These are phyloP conservation scores for Zoanthus solanderi DNA, from an alignment of 92 coral and sea anemone species.

Conservation along the genomic window DNA sequence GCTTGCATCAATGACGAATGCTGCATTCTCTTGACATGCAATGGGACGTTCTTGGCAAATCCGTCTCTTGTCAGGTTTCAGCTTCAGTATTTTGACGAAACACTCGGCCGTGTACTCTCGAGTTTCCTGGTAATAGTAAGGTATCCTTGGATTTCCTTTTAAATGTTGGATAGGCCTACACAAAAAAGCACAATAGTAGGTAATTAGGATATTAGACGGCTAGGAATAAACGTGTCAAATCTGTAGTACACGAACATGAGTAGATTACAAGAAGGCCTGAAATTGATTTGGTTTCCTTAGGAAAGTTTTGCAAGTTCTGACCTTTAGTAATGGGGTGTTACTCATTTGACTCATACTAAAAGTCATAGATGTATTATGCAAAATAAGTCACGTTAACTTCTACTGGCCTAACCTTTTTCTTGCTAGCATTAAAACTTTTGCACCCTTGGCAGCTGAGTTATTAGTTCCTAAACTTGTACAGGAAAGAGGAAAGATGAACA, in stretches of 20 bases:
- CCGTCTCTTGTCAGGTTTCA: constrained; percentile 29
- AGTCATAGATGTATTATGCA: constrained; percentile 3
- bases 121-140: constrained; percentile 22
- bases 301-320: constrained; percentile 6
- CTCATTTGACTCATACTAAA: constrained; percentile 6
- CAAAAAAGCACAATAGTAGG: constrained; percentile 27
- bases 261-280: constrained; percentile 8
- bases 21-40: constrained; percentile 54
- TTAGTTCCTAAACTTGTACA: constrained; percentile 1
- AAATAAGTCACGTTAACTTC: neutral
- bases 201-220: neutral
- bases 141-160: constrained; percentile 33
- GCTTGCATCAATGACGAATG: constrained; percentile 43
- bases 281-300: constrained; percentile 5
- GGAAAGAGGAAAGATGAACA: neutral
- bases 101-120: constrained; percentile 27
- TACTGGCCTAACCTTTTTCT: constrained; percentile 4
- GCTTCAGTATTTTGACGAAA: constrained; percentile 32
- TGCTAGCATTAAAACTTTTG: neutral
- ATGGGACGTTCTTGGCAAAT: constrained; percentile 53
- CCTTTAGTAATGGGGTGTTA: constrained; percentile 5
- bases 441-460: constrained; percentile 3
- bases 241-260: neutral
- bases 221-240: constrained; percentile 5
- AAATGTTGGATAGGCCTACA: constrained; percentile 39